Conservation (phyloP, 2,888 invertebrate species). For the Cerastoderma edule region DNA sequence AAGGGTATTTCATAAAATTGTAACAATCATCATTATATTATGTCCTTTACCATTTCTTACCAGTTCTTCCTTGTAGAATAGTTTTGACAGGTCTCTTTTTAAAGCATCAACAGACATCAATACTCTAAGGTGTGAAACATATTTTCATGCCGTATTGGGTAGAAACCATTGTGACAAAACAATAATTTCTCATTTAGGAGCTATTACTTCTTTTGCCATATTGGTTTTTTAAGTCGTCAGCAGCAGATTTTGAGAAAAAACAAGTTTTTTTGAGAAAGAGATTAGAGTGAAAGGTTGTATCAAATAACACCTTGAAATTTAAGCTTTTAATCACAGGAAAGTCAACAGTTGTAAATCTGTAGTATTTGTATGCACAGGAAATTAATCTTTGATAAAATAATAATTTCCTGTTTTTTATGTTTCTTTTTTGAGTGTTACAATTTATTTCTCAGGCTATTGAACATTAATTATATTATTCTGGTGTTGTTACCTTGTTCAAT, state of each 20-base stretch:
- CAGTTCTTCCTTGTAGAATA: no score
- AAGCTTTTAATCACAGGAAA: conserved; percentile 3
- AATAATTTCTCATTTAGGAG: no score
- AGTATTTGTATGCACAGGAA: conserved; percentile 30
- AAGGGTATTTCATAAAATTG: no score
- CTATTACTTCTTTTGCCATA: no score
- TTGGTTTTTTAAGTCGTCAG: no score
- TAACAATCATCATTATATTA: no score
- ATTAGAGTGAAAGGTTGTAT: background rate
- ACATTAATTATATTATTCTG: background rate
- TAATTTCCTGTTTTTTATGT: conserved; percentile 44
- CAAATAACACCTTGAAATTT: conserved; percentile 4
- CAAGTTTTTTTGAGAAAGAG: background rate
- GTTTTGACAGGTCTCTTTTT: no score
- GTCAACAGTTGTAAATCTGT: conserved; percentile 7
- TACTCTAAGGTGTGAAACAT: no score
- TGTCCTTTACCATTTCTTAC: no score
- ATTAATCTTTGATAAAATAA: conserved; percentile 36
- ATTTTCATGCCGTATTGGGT: no score
- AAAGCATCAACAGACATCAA: no score
- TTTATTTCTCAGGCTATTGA: background rate
- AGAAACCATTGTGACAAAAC: no score
- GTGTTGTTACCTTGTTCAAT: background rate
- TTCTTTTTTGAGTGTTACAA: conserved; percentile 11
- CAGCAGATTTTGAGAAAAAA: background rate